These are phyloP conservation scores for Onychorhynchus coronatus DNA, from an alignment of 2,113 vertebrate species.

Conservation along the genomic window DNA sequence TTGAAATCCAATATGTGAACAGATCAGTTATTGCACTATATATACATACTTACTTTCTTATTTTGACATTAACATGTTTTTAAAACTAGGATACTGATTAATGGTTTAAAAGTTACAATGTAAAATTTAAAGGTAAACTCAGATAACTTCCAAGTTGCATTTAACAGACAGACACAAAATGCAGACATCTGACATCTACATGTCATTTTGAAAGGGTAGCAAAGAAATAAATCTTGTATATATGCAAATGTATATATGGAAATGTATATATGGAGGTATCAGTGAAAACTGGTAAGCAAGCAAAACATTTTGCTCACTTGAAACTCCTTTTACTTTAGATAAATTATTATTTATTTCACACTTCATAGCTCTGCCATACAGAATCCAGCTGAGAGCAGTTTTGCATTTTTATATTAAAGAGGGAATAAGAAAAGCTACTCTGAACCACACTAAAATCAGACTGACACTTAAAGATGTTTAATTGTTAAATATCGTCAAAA, in stretches of 20 bases:
- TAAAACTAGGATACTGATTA: not conserved
- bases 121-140: not conserved
- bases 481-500: not conserved
- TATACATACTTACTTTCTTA: not conserved
- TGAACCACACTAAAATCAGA: not conserved
- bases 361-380: not conserved
- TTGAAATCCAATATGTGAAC: not conserved
- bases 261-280: not conserved
- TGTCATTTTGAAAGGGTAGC: not conserved
- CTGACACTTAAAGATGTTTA: not conserved
- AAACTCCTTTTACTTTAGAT: not conserved
- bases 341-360: not conserved
- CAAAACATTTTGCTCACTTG: not conserved
- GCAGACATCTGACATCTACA: not conserved
- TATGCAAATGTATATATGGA: not conserved
- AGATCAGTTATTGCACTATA: not conserved
- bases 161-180: not conserved
- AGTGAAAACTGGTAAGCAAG: not conserved
- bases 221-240: not conserved
- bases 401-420: not conserved
- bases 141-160: not conserved
- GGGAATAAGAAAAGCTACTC: not conserved
- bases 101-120: not conserved
- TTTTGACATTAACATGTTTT: not conserved
- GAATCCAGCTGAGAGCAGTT: not conserved